Percentiles rank a stretch among this genome's conserved stretches.
Conservation (phyloP, 2,113 vertebrate genomes). For the Anser brachyrhynchus region DNA sequence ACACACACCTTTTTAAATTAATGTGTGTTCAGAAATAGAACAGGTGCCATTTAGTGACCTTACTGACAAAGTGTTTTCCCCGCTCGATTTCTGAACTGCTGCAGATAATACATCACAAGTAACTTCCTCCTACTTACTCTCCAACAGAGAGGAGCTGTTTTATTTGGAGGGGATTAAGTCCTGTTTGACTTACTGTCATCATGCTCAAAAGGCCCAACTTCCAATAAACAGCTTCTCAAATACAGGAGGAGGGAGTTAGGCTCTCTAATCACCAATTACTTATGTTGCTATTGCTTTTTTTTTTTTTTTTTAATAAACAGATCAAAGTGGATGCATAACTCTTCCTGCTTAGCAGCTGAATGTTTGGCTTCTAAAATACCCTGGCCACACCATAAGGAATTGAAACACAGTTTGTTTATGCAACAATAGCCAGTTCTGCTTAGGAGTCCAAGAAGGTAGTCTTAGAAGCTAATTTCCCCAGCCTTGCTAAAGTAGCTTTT, state of each 20-base stretch:
- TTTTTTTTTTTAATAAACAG: too few species aligned
- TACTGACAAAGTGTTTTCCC: background rate
- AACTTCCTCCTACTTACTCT: background rate
- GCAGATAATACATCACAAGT: background rate
- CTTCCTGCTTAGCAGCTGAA: background rate
- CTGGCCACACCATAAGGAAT: background rate
- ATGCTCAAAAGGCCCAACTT: background rate
- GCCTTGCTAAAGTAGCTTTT: background rate
- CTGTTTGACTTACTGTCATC: background rate
- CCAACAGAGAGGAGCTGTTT: background rate
- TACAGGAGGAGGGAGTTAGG: background rate
- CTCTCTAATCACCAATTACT: background rate
- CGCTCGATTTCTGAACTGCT: background rate
- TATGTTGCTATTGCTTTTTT: background rate
- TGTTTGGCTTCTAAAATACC: background rate
- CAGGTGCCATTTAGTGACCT: background rate
- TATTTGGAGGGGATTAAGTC: background rate
- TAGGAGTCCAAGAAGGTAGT: background rate
- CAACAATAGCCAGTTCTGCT: background rate
- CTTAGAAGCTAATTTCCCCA: background rate
- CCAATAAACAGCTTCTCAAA: background rate
- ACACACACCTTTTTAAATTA: background rate
- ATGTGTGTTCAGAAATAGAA: background rate
- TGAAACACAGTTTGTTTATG: rapidly evolving
- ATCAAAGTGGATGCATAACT: background rate